Conservation (phyloP, 2,797 vertebrate genomes). For the Hypotaenidia philippensis region DNA sequence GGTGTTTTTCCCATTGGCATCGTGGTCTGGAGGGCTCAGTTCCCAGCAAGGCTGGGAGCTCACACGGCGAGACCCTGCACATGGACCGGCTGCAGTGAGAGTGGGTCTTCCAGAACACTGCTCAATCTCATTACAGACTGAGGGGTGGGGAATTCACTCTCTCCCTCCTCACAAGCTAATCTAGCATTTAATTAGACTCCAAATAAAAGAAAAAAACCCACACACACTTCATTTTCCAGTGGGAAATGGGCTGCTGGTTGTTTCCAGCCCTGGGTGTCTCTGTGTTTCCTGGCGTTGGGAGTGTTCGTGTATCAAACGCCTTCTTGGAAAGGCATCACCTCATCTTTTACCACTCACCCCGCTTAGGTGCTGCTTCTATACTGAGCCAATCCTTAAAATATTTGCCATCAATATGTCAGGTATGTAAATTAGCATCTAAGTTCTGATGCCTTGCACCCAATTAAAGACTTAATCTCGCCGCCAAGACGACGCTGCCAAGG, state of each 20-base stretch:
- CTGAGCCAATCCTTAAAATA: background rate
- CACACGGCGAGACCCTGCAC: fast-evolving
- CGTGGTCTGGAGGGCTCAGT: fast-evolving
- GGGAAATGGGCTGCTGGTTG: background rate
- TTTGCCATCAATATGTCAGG: background rate
- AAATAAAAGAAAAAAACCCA: background rate
- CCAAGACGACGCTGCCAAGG: background rate
- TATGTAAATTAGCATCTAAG: background rate
- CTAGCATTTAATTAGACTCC: background rate
- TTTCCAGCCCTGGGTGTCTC: background rate
- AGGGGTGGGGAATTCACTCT: background rate
- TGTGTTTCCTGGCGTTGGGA: background rate
- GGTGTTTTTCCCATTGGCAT: background rate
- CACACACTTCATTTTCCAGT: fast-evolving
- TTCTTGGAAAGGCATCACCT: background rate
- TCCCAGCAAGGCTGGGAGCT: background rate
- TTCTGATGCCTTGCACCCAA: background rate
- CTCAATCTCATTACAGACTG: background rate
- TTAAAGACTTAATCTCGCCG: background rate
- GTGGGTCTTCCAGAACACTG: background rate
- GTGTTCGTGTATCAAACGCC: fast-evolving
- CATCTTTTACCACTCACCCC: background rate
- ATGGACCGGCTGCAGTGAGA: fast-evolving
- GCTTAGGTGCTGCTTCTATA: background rate
- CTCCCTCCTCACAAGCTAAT: background rate